Evolutionary conservation across 2,888 invertebrate species (phyloP).

Genomic region (Drosophila suboccidentalis): DNA sequence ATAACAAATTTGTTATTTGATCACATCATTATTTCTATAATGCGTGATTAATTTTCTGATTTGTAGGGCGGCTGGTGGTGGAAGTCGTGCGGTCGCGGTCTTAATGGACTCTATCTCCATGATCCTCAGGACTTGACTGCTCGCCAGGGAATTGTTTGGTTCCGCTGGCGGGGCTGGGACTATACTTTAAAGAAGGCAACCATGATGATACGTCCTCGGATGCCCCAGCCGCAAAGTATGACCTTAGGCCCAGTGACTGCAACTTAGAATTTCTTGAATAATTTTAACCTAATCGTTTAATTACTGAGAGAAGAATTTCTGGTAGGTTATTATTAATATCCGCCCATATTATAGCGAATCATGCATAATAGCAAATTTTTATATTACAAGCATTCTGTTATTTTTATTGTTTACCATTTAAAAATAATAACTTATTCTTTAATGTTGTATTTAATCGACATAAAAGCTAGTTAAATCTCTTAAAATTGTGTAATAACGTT

Average conservation of each 20-base stretch:
- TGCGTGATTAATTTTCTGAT: neutral
- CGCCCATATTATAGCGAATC: slow-evolving; percentile 61
- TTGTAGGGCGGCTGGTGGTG: slow-evolving; percentile 95
- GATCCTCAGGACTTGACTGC: slow-evolving; percentile 96
- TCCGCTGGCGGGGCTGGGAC: slow-evolving; percentile 98
- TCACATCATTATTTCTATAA: neutral
- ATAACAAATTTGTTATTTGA: too few species aligned
- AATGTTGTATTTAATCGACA: slow-evolving; percentile 60
- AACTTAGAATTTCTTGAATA: slow-evolving; percentile 47
- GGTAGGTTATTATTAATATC: slow-evolving; percentile 59
- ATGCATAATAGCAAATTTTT: slow-evolving; percentile 79
- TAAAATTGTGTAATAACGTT: slow-evolving; percentile 57
- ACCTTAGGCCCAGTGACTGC: slow-evolving; percentile 66
- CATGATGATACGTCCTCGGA: slow-evolving; percentile 95
- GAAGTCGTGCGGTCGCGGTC: slow-evolving; percentile 96
- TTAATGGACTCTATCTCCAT: slow-evolving; percentile 95
- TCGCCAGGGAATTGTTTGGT: slow-evolving; percentile 97
- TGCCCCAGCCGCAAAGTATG: slow-evolving; percentile 79
- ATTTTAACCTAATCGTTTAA: slow-evolving; percentile 35
- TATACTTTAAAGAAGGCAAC: slow-evolving; percentile 95
- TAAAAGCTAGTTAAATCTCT: slow-evolving; percentile 61
- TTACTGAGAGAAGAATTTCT: slow-evolving; percentile 52
- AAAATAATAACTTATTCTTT: slow-evolving; percentile 83
- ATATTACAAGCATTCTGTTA: slow-evolving; percentile 67
- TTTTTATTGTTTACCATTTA: slow-evolving; percentile 79